Base-by-base conservation (phyloP, 64 coral and sea anemone genomes). In the Stichodactyla helianthus region DNA sequence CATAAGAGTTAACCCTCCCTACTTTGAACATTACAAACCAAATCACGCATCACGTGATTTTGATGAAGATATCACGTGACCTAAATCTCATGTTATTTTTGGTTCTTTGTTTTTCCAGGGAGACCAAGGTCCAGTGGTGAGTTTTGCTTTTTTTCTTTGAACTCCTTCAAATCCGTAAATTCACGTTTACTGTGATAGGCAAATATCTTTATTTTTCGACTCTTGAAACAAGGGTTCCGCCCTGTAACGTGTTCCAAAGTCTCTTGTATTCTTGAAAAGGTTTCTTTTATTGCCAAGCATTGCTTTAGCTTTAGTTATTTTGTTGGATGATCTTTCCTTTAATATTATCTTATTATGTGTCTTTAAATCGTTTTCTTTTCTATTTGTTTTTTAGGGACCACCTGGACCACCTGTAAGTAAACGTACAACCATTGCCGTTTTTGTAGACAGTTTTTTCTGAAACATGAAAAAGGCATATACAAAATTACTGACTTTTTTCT, bases 371-470 rank as follows among this genome's bases (percentile, higher is more conserved):
- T 89, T n/a, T 65, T 63, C 10, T 78, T 22, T 84, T 83, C 86
- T 44, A 77, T 70, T 27, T 85, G 52, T 12, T 59, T 51, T 70
- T 53, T 50, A 96, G 94, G 94, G 94, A 93, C 85, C 91, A 54
- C 88, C 89, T 22, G 94, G 94, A 83, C 94, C 94, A 62, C 93
- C 93, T 74, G 93, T 95, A 91, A 91, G 86, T 82, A 53, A 52
- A 5, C 25, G 8, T 28, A 10, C n/a, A 74, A 31, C 11, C 27
- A 7, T 26, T 28, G 2, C 25, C 27, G n/a, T 74, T 74, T 23
- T 31, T 13, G 25, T 74, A 31, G 9, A 74, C 23, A 10, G 8
- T 31, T 27, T 27, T 31, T n/a, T 65, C 0, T 65, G 6, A 65
- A 7, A 12, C 10, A 25, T 4, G 26, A 31, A 17, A 5, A 50